These are phyloP conservation scores for Catharus fuscescens DNA, from an alignment of 2,113 vertebrate genomes.

Conservation along the genomic window DNA sequence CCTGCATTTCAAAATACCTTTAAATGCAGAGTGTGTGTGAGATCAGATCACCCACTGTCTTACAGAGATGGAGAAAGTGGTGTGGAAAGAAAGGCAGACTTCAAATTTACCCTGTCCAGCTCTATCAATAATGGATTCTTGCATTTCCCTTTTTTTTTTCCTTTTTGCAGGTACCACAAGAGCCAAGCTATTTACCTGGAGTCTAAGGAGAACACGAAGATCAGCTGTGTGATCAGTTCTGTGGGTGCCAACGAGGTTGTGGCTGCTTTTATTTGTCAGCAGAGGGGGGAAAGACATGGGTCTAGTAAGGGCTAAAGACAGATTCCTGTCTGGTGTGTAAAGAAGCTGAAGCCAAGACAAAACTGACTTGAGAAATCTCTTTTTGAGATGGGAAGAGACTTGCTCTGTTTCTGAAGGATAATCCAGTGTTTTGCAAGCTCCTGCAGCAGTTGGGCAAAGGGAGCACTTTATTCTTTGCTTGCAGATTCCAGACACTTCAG, in stretches of 20 bases:
- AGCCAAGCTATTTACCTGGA: slow-evolving; percentile 98
- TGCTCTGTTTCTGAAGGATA: not conserved
- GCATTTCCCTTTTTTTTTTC: not conserved
- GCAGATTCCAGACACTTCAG: not conserved
- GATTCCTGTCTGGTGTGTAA: not conserved
- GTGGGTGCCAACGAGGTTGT: slow-evolving; percentile 95
- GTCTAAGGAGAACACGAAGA: slow-evolving; percentile 97
- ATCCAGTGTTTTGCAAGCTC: not conserved
- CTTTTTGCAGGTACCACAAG: slow-evolving; percentile 91
- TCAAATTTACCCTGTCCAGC: not conserved
- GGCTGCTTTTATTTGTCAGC: not conserved
- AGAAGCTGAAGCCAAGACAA: not conserved
- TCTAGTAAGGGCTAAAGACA: not conserved
- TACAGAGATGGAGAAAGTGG: not conserved
- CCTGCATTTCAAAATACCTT: rapidly evolving
- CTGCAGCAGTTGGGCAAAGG: not conserved
- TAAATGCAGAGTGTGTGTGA: not conserved
- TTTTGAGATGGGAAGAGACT: not conserved
- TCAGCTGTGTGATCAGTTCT: slow-evolving; percentile 98
- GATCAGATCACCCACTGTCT: not conserved
- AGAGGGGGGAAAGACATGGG: not conserved
- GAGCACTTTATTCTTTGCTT: not conserved
- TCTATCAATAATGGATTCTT: not conserved
- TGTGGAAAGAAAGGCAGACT: not conserved
- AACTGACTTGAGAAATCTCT: not conserved